Conservation (phyloP, 2,888 invertebrate genomes). For the Pimpla rufipes region DNA sequence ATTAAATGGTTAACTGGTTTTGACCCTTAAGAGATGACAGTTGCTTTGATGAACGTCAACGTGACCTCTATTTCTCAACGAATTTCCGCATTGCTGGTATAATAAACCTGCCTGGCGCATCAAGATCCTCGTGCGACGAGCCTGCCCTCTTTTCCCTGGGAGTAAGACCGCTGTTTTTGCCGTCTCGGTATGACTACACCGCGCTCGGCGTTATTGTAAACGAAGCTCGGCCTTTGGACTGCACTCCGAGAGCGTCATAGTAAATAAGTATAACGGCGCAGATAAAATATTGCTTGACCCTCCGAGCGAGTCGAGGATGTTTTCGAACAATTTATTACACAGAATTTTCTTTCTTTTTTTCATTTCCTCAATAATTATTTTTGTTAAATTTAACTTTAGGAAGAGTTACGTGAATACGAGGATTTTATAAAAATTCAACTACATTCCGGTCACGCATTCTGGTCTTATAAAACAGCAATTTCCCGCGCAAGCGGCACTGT, state of each 20-base stretch:
- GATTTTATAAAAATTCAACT: no score
- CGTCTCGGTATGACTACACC: neutral
- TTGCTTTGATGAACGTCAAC: conserved; percentile 17
- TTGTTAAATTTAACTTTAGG: no score
- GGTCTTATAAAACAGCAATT: no score
- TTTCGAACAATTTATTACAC: no score
- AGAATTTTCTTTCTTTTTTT: no score
- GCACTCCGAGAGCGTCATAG: neutral
- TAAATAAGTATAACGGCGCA: neutral
- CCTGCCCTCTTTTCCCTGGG: neutral
- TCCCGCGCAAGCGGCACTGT: neutral
- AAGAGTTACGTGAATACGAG: no score
- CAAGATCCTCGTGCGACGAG: conserved; percentile 17
- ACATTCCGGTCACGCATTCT: no score
- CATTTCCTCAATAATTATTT: no score
- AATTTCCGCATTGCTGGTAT: conserved; percentile 54
- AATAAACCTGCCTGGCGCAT: conserved; percentile 11
- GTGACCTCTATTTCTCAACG: conserved; percentile 34
- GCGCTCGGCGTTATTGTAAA: neutral
- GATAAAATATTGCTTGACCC: no score
- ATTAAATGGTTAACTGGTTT: neutral
- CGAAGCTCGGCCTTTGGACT: neutral
- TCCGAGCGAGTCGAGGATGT: no score
- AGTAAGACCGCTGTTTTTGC: conserved; percentile 9
- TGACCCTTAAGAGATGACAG: neutral